A percentile compares a stretch with the other conserved stretches of the same genome.
These are phyloP conservation scores for Chionis minor DNA, from an alignment of 2,113 vertebrate genomes.

Conservation along the genomic window DNA sequence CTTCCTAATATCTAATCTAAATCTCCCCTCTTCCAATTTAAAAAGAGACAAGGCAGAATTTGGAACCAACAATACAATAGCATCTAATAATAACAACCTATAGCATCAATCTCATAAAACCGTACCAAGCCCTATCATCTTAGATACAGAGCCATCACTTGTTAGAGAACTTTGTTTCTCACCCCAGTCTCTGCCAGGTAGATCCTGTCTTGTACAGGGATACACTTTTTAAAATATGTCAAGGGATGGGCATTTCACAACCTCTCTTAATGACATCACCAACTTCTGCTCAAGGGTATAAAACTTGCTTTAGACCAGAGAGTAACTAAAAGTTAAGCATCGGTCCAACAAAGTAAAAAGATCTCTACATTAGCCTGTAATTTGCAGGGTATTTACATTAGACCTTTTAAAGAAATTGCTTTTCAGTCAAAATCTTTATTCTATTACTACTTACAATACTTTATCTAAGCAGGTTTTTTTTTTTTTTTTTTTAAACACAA, in stretches of 20 bases:
- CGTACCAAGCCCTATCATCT: accelerated
- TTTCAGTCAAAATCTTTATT: background rate
- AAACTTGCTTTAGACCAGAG: background rate
- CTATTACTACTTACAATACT: background rate
- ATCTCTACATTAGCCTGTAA: background rate
- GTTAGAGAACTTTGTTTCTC: background rate
- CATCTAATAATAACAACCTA: background rate
- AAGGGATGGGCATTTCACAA: background rate
- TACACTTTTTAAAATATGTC: background rate
- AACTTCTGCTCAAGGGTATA: background rate
- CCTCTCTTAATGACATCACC: background rate
- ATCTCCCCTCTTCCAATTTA: too few relatives aligned
- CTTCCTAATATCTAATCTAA: too few relatives aligned
- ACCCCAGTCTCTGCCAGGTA: background rate
- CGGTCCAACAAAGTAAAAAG: accelerated
- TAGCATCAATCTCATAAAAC: background rate
- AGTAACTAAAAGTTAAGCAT: background rate
- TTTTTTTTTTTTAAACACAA: background rate
- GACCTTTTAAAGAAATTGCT: background rate
- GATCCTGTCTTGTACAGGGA: background rate
- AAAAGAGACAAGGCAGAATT: background rate
- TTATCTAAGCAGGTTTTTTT: background rate
- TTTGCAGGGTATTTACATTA: background rate
- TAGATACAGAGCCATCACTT: background rate
- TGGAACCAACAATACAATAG: background rate